Evolutionary conservation across 1,140 invertebrate genomes (phyloP), one percentile per base, ranked within the genome.

Genomic region (Sycophaga agraensis): DNA sequence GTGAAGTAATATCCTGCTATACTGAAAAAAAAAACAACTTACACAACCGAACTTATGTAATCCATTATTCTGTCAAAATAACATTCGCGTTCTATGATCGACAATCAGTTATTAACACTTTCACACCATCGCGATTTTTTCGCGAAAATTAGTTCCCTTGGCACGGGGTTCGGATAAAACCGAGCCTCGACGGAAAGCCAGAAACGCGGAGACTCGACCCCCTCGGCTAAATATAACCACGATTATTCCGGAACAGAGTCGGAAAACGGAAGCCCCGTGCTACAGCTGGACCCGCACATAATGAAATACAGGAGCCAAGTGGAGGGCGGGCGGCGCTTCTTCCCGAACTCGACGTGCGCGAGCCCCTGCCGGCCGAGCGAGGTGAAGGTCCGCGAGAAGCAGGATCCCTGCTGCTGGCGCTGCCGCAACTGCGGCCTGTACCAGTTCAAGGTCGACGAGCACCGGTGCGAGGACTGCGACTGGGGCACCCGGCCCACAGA

Each of bases 351-450:
- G 4, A 83, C 72, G 8, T 84, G 83, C 64, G 73, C 79, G 0
- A 68, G 72, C 4, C 78, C 82, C 4, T 84, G 86, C 66, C 65
- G 64, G 14, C 61, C 70, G 1, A 68, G 78, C 53, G 75, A 82
- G 59, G 74, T 83, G 1, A 82, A 83, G 75, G 74, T 84, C 1
- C 71, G 75, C 17, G 78, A 77, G 63, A 80, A 73, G 19, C 66
- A 68, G 9, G 86, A 86, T 63, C 76, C 79, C 1, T 86, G 85
- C 66, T 88, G 87, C 59, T 84, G 86, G 79, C 70, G 78, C 2
- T 90, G 88, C 64, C 82, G 82, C 21, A 76, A 83, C 53, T 91
- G 89, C 69, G 82, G 86, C 4, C 66, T 73, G 0, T 87, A 83
- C 66, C 84, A 90, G 70, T 86, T 83, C 66, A 79, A 87, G 16